Evolutionary conservation across 2,113 vertebrate species (phyloP).

Genomic region (Cavia aperea): DNA sequence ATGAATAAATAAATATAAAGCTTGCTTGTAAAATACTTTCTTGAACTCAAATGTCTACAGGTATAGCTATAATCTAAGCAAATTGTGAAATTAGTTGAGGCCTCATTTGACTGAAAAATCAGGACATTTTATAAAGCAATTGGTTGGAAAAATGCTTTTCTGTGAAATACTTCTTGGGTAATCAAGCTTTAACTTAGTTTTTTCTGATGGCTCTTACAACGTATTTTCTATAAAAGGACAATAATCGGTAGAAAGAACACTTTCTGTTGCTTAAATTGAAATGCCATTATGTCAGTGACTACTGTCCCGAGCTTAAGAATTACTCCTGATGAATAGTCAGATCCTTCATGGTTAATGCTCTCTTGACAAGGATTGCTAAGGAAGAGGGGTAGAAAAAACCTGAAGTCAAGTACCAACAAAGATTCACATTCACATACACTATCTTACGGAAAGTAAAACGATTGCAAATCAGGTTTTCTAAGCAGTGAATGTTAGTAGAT

Average conservation of each 20-base stretch:
- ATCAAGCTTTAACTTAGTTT: constrained; percentile 35
- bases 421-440: neutral
- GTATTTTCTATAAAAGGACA: constrained; percentile 2
- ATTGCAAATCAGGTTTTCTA: neutral
- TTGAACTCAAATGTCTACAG: neutral
- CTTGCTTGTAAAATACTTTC: constrained; percentile 17
- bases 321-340: neutral
- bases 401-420: constrained; percentile 5
- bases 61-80: constrained; percentile 20
- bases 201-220: constrained; percentile 2
- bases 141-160: constrained; percentile 10
- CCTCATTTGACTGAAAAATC: constrained; percentile 42
- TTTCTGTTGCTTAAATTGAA: constrained; percentile 24
- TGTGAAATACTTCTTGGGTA: neutral
- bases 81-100: constrained; percentile 20
- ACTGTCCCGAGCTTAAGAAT: neutral
- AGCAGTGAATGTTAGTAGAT: neutral
- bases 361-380: neutral
- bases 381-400: neutral
- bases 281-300: neutral
- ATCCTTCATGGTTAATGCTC: neutral
- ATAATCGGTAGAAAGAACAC: constrained; percentile 6
- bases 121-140: constrained; percentile 25
- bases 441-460: neutral
- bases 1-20: constrained; percentile 43